Evolutionary conservation across 2,797 vertebrate genomes (phyloP).

Genomic region (Catostomus latipinnis): DNA sequence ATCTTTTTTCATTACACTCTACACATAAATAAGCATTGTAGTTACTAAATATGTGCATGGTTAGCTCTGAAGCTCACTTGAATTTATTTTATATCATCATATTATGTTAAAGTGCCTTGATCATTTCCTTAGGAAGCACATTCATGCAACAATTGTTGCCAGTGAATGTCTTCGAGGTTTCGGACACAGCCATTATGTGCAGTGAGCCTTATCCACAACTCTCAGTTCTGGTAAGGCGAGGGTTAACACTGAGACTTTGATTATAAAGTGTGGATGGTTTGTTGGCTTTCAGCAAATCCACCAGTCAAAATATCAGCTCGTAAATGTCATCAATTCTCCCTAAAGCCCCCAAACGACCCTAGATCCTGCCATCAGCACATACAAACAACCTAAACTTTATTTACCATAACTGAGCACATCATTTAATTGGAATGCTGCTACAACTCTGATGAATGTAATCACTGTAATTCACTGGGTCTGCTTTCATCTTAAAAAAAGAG

Average conservation of each 20-base stretch:
- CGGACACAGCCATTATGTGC: no score
- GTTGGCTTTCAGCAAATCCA: conserved; percentile 61
- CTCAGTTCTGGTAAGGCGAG: not conserved
- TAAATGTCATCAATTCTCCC: not conserved
- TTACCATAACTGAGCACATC: conserved; percentile 65
- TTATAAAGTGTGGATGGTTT: conserved; percentile 9
- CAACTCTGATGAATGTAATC: conserved; percentile 48
- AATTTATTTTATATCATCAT: no score
- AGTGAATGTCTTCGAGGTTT: not conserved
- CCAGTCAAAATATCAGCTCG: conserved; percentile 53
- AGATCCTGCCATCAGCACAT: conserved; percentile 26
- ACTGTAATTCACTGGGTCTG: conserved; percentile 48
- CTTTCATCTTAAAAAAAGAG: conserved; percentile 60
- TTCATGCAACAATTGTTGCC: no score
- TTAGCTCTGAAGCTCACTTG: no score
- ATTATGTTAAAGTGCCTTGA: no score
- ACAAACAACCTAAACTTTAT: conserved; percentile 64
- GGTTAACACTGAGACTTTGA: conserved; percentile 4
- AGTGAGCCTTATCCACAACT: not conserved
- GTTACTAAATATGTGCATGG: no score
- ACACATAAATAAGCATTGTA: no score
- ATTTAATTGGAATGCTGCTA: conserved; percentile 66
- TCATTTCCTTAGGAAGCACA: no score
- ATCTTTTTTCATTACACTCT: no score
- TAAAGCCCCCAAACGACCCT: conserved; percentile 55